These are phyloP conservation scores for Megalops cyprinoides DNA, from an alignment of 2,797 vertebrate species.

Conservation along the genomic window DNA sequence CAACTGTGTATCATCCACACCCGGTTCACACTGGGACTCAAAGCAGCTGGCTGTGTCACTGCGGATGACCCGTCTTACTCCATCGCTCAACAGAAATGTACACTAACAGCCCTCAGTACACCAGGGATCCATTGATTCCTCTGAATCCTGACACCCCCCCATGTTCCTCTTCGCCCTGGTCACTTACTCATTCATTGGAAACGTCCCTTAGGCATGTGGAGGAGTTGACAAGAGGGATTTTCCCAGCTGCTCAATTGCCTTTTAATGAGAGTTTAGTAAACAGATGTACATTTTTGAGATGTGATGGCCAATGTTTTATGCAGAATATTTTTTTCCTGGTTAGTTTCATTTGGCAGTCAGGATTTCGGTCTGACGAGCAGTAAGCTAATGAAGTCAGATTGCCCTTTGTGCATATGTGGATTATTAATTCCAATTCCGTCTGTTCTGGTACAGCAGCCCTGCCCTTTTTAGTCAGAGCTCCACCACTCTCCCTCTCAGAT, in stretches of 20 bases:
- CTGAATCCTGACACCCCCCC: neutral
- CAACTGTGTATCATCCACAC: too few species aligned
- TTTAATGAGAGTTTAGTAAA: neutral
- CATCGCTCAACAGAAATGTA: constrained; percentile 5
- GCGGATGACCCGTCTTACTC: neutral
- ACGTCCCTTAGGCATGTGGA: neutral
- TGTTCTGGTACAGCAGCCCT: neutral
- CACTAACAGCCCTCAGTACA: neutral
- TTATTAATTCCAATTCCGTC: neutral
- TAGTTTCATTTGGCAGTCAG: neutral
- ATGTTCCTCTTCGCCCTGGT: neutral
- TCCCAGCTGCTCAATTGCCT: neutral
- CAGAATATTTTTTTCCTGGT: neutral
- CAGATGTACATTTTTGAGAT: neutral
- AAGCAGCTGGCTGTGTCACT: neutral
- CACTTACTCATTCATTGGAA: neutral
- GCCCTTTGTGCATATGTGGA: neutral
- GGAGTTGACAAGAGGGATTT: neutral
- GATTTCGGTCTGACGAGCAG: neutral
- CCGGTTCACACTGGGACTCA: too few species aligned
- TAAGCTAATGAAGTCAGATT: neutral
- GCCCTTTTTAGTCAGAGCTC: neutral
- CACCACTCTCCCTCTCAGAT: too few species aligned
- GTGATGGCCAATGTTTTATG: neutral
- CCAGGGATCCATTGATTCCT: neutral